Evolutionary conservation across 2,888 invertebrate genomes (phyloP), one percentile per base, ranked within the genome.

Genomic region (Piscicola geometra): DNA sequence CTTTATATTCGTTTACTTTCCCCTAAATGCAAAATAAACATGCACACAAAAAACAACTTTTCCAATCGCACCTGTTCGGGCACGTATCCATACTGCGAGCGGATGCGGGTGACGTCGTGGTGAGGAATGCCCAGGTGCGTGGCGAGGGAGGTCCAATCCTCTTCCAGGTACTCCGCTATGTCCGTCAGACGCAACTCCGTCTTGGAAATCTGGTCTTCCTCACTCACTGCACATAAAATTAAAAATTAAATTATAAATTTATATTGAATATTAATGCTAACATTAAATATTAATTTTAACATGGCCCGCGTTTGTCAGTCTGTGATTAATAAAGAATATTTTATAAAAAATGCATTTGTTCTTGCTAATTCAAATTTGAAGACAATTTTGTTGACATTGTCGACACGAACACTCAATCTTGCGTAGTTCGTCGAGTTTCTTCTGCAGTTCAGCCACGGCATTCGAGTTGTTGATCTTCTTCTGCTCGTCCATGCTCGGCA

Each of bases 121-220:
- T 93, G 91, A 75, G 93, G 90, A 71, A 98, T 90, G 78, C 92
- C 92, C 73, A 96, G 87, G 85, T 94, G 93, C 80, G 90, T 89
- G 0, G 94, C 94, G 74, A 96, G 87, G 71, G 82, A 81, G 5
- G 84, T 82, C 85, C 85, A 85, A 81, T 85, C 85, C 32, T 83
- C 84, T 76, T 84, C 83, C 41, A 85, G 79, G n/a, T 82, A 81
- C 85, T 93, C 93, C 3, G 94, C 93, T 80, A 96, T 93, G 83
- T 96, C 95, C 47, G 93, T 91, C 81, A 96, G 87, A 77, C 93
- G 89, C 81, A 93, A 90, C 81, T 92, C 91, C n/a, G 91, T 92
- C 81, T 90, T 88, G 82, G 91, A 90, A 80, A 92, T 90, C 18
- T 90, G 77, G 35, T 81, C 81, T 9, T 78, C 79, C 2, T 74